Base-by-base conservation (phyloP, 2,797 vertebrate species). In the Lindbergichthys nudifrons region DNA sequence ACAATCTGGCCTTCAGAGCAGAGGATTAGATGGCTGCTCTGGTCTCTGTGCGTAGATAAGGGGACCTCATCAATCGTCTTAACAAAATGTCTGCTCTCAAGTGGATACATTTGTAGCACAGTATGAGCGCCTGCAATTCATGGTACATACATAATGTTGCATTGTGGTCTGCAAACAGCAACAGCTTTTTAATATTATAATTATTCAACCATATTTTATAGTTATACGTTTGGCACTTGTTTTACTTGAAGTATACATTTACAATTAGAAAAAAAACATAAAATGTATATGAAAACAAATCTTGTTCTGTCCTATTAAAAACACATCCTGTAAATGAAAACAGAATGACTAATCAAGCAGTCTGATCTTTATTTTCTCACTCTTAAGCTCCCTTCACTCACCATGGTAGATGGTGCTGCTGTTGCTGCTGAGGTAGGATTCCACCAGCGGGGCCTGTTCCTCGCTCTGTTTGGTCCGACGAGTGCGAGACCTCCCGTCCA, bases 401-500 rank as follows among this genome's bases (percentile, higher is more conserved):
- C 98, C 97, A 5, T 98, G 97, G 83, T 98, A 99, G 63, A 98
- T 96, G 90, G 97, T 95, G 95, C 97, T 97, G 95, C 96, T 97
- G 88, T 98, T 97, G 94, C 97, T 97, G 92, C 96, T 98, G 88
- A 99, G 96, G 93, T 98, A 99, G 30, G 97, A 98, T 78, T 99
- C 98, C 75, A 99, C 98, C 81, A 99, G 91, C 0, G 98, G 98
- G 0, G 98, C 98, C 89, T 99, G 98, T 70, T 99, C 98, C 91
- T 99, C 98, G 0, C 97, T 97, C 69, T 98, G 97, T 45, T 97
- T 96, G 80, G 94, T 95, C 77, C 97, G 94, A 30, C 98, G 96
- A 1, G 96, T 89, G 12, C 97, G 95, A 0, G 97, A 96, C 39
- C 98, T 94, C 47, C 97, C 93, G 2, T 99, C 98, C 43, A 97